These are phyloP conservation scores for Tachysurus fulvidraco DNA, from an alignment of 2,113 vertebrate genomes.

Conservation along the genomic window DNA sequence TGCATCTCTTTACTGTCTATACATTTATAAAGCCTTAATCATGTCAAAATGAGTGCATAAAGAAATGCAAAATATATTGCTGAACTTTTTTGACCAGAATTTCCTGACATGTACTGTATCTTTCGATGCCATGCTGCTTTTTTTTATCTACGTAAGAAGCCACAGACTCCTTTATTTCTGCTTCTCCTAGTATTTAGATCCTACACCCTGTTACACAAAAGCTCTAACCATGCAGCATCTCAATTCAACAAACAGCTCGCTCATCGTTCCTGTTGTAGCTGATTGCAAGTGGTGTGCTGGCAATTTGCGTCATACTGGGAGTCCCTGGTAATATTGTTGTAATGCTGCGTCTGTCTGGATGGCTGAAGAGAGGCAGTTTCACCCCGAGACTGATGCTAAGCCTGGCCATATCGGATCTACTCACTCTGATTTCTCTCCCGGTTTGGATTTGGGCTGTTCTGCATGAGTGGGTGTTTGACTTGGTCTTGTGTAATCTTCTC, in stretches of 20 bases:
- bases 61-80: too few species aligned
- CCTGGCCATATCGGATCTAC: conserved; percentile 72
- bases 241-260: neutral
- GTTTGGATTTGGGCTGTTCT: too few species aligned
- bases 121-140: neutral
- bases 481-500: too few species aligned
- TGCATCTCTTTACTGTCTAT: too few species aligned
- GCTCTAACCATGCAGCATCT: too few species aligned
- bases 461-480: too few species aligned
- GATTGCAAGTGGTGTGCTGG: conserved; percentile 39
- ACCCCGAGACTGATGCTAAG: conserved; percentile 71
- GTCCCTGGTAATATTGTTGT: conserved; percentile 69
- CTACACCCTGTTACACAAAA: neutral
- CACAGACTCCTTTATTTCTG: too few species aligned
- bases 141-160: too few species aligned
- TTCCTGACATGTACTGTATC: too few species aligned
- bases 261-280: neutral
- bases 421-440: too few species aligned
- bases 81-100: neutral
- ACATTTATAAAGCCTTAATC: too few species aligned
- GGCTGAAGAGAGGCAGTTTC: conserved; percentile 61
- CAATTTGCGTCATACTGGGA: conserved; percentile 61
- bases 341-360: conserved; percentile 62
- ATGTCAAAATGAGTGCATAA: too few species aligned
- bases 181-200: neutral